phyloP scores from a whole-genome alignment of 2,888 invertebrate genomes.

The Stenodema calcarata region DNA sequence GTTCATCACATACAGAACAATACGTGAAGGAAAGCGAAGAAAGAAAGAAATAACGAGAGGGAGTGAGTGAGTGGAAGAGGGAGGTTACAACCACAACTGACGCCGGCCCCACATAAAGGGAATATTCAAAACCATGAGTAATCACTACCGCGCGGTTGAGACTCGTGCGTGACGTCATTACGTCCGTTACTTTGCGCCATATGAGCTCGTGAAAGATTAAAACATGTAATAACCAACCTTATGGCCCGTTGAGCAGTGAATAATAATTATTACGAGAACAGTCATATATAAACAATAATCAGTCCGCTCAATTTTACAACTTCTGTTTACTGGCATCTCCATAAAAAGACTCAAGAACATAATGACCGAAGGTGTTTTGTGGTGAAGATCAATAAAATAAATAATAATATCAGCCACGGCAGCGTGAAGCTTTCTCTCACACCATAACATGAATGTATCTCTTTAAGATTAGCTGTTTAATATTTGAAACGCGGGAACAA shows the following conservation, averaged over 20 bases:
- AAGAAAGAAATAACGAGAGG: neutral
- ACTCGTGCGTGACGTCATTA: neutral
- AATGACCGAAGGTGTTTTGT: too few relatives aligned
- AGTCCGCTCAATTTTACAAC: too few relatives aligned
- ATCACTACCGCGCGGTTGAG: neutral
- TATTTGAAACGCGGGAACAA: too few relatives aligned
- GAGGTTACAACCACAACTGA: neutral
- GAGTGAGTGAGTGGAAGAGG: neutral
- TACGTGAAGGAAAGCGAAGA: neutral
- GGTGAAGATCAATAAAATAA: too few relatives aligned
- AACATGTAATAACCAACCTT: neutral
- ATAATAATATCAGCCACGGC: too few relatives aligned
- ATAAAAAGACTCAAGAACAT: too few relatives aligned
- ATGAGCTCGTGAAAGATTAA: neutral
- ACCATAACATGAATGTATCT: too few relatives aligned
- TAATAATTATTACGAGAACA: too few relatives aligned
- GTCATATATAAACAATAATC: too few relatives aligned
- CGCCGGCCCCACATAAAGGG: neutral
- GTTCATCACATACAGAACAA: neutral
- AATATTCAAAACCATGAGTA: neutral
- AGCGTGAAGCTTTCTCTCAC: too few relatives aligned
- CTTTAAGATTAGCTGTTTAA: too few relatives aligned
- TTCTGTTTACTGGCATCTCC: too few relatives aligned
- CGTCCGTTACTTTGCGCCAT: neutral
- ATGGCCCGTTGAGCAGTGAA: neutral